These are phyloP conservation scores for Zaprionus ornatus DNA, from an alignment of 1,140 invertebrate species.

Conservation along the genomic window DNA sequence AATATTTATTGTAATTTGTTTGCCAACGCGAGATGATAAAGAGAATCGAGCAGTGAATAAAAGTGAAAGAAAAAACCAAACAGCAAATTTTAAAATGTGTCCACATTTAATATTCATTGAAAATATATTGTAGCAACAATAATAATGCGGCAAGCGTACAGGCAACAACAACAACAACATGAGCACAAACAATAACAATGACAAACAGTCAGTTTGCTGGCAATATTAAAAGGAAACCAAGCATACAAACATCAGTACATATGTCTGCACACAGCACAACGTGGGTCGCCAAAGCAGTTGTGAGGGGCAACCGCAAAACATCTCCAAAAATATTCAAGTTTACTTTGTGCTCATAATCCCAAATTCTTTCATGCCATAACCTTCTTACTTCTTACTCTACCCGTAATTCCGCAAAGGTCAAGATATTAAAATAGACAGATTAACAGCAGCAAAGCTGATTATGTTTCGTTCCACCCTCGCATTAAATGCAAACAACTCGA, in stretches of 20 bases:
- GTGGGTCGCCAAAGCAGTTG: background rate
- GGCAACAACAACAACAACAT: conserved; percentile 15
- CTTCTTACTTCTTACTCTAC: background rate
- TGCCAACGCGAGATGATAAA: conserved; percentile 48
- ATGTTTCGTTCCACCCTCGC: conserved; percentile 5
- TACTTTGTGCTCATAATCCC: background rate
- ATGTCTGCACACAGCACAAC: background rate
- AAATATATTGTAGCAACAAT: conserved; percentile 73
- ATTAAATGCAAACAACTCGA: conserved; percentile 24
- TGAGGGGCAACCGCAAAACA: background rate
- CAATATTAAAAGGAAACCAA: conserved; percentile 31
- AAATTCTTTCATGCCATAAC: background rate
- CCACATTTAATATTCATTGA: conserved; percentile 77
- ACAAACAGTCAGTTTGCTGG: conserved; percentile 14
- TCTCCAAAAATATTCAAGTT: background rate
- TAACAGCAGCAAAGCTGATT: background rate
- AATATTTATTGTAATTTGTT: conserved; percentile 73
- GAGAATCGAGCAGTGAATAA: conserved; percentile 32
- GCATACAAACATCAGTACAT: conserved; percentile 2
- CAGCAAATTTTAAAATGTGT: conserved; percentile 58
- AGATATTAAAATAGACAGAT: background rate
- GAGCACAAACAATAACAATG: conserved; percentile 2
- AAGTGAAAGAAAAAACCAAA: conserved; percentile 17
- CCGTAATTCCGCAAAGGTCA: background rate
- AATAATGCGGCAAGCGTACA: conserved; percentile 55